Evolutionary conservation across 2,888 invertebrate genomes (phyloP), one percentile per base, ranked within the genome.

Genomic region (Osedax fenrisi): DNA sequence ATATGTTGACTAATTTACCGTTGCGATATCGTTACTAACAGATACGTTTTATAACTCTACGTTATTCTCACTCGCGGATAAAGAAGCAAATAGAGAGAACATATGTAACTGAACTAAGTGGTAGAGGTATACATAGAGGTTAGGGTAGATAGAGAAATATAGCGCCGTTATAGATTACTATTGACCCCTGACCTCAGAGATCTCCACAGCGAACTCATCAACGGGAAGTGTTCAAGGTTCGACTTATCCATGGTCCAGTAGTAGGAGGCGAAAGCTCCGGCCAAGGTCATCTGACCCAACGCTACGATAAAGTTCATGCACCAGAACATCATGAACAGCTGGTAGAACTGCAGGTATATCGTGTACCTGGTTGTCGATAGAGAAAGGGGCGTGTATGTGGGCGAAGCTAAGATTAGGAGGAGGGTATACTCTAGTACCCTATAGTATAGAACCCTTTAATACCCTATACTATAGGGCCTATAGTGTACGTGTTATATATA

Each of bases 251-350:
- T 91, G 0, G 94, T 93, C 93, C 94, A 94, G 84, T 95, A 95
- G 91, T 94, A 95, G 2, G 83, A 82, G 5, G 85, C 83, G 78
- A 87, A 87, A 0, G 87, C 86, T 41, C 88, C 76, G 64, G 96
- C 93, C 66, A 96, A 86, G 76, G 93, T 90, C 91, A 96, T 92
- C 83, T 96, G 92, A 3, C 91, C 90, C 13, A 76, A 92, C 87
- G 23, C 92, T 22, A 92, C 89, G 69, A 92, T 88, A 83, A 96
- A 96, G 85, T 92, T 94, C 81, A 90, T 88, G 17, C 90, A 85
- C 96, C 96, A 97, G 81, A 95, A 90, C 82, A 82, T 76, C 83
- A 84, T 83, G 76, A 84, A 84, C 74, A 84, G 76, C 74, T 81
- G 82, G 79, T 79, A 84, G 66, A 84, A 78, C 77, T 83, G 80